Evolutionary conservation across 2,888 invertebrate species (phyloP).

Genomic region (Drosophila percnosoma): DNA sequence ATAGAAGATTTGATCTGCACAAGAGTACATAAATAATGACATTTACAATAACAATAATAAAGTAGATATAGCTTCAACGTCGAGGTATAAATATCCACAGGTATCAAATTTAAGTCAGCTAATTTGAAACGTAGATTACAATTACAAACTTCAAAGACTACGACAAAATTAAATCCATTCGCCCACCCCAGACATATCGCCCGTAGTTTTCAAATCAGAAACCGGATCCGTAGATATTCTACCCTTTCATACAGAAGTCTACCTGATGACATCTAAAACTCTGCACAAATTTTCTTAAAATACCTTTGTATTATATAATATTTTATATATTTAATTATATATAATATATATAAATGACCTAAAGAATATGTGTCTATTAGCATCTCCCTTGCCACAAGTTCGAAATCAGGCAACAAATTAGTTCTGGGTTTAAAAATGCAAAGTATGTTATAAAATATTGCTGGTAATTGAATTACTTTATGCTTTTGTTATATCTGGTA

Average conservation of each 20-base stretch:
- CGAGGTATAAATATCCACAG: not conserved
- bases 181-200: not conserved
- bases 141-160: not conserved
- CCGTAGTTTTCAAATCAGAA: not conserved
- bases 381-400: not conserved
- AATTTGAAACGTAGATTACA: not conserved
- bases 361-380: not conserved
- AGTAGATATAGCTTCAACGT: not conserved
- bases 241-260: not conserved
- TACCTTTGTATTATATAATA: too few species aligned
- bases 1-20: not conserved
- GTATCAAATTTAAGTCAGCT: not conserved
- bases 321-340: too few species aligned
- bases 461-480: not conserved
- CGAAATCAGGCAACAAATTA: not conserved
- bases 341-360: not conserved
- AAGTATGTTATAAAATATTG: not conserved
- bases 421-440: not conserved
- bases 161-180: not conserved
- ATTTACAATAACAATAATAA: not conserved
- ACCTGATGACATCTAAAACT: not conserved
- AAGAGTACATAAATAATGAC: not conserved
- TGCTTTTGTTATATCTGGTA: not conserved
- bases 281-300: too few species aligned
- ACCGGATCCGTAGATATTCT: not conserved